phyloP scores from a whole-genome alignment of 2,797 vertebrate species.

The Gastrophryne carolinensis region DNA sequence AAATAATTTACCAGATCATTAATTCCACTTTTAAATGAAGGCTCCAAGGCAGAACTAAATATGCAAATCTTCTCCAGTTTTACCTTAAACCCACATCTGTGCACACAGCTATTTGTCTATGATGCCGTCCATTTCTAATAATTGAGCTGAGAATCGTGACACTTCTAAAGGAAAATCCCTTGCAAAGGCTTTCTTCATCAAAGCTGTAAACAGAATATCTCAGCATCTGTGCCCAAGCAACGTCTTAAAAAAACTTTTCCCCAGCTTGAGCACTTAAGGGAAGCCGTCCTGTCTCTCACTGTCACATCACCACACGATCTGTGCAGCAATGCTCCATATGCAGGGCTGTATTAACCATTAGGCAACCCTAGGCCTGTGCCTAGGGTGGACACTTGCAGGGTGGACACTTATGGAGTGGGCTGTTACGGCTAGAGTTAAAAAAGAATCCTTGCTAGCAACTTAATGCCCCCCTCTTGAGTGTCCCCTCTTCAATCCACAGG shows the following conservation, averaged over 20 bases:
- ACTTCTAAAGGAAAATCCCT: constrained; percentile 22
- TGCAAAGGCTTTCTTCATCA: constrained; percentile 11
- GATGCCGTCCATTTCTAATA: constrained; percentile 56
- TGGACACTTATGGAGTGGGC: too few relatives aligned
- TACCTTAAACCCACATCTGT: constrained; percentile 69
- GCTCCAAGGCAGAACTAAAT: constrained; percentile 70
- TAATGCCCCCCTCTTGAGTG: too few relatives aligned
- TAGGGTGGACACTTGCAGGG: too few relatives aligned
- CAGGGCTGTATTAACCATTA: too few relatives aligned
- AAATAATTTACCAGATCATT: constrained; percentile 73
- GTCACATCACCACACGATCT: too few relatives aligned
- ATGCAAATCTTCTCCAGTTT: constrained; percentile 68
- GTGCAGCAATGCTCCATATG: too few relatives aligned
- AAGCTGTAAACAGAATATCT: not conserved
- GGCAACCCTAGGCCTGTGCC: too few relatives aligned
- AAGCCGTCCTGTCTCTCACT: too few relatives aligned
- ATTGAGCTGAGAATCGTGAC: constrained; percentile 23
- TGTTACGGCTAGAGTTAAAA: too few relatives aligned
- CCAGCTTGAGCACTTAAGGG: not conserved
- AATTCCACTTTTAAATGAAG: constrained; percentile 68
- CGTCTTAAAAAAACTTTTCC: not conserved
- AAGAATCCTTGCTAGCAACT: too few relatives aligned
- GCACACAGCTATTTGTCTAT: constrained; percentile 58
- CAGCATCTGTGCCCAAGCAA: constrained; percentile 6
- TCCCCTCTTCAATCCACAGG: too few relatives aligned